Base-by-base conservation (phyloP, 2,113 vertebrate genomes). In the Delphinus delphis region DNA sequence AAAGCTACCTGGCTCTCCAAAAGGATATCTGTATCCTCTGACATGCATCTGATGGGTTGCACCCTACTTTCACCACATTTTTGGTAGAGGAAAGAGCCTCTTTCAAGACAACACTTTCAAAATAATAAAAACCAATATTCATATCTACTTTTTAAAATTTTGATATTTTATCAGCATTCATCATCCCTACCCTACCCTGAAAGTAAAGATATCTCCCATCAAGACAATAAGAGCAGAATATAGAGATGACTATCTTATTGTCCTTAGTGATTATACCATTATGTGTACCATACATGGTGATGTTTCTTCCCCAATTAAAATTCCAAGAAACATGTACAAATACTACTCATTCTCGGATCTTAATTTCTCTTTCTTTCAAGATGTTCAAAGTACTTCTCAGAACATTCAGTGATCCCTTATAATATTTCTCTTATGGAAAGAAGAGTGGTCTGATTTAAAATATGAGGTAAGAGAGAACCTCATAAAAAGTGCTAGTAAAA, bases 91-190 rank as follows among this genome's bases (percentile, higher is more conserved):
- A 81, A 95, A 92, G 31, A 86, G 58, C 8, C 63, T 93, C 79
- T 93, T 94, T 88, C 53, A 80, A 96, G 50, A 79, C 20, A 88
- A 74, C 1, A 93, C 4, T 65, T 18, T 70, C 79, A 65, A 95
- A 67, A 38, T 93, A 89, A 96, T 36, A 28, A 84, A 94, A 93
- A 47, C 58, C 85, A 70, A 65, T 68, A 55, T 81, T 76, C 9
- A 18, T 79, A 21, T 88, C 38, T 93, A 83, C 82, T 96, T 90
- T 65, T 76, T 90, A 36, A 74, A 79, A n/a, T 70, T 70, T 58
- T 95, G 53, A 25, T 62, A 89, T 70, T 90, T 87, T 12, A 10
- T 21, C 25, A 62, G 76, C 21, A 76, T 77, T 53, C 6, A 12
- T 96, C 87, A 68, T 60, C 33, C 65, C 85, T 47, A 50, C 33